Evolutionary conservation across 2,113 vertebrate genomes (phyloP).

Genomic region (Poeciliopsis prolifica): DNA sequence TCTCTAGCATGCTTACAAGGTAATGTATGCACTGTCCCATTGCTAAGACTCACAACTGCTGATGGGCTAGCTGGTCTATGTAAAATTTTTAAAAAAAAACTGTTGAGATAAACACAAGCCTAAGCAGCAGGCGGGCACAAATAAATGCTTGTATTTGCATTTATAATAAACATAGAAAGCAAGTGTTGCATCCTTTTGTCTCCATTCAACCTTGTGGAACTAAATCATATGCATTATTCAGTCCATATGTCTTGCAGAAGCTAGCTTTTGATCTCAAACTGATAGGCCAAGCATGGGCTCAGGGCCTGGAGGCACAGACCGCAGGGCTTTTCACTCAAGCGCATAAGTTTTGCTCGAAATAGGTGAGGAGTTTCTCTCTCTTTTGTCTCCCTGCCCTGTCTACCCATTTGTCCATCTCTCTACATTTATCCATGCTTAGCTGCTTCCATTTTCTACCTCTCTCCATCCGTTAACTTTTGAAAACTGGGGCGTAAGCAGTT

Average conservation of each 20-base stretch:
- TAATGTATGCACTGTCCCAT: conserved; percentile 51
- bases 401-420: conserved; percentile 63
- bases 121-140: conserved; percentile 4
- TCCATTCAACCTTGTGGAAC: conserved; percentile 64
- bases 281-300: conserved; percentile 77
- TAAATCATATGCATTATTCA: conserved; percentile 78
- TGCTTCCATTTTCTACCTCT: conserved; percentile 72
- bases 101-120: conserved; percentile 26
- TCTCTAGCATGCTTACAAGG: conserved; percentile 53
- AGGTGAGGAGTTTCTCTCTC: conserved; percentile 46
- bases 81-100: no score
- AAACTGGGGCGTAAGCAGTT: conserved; percentile 71
- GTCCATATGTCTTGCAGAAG: conserved; percentile 77
- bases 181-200: conserved; percentile 36
- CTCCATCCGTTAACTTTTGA: conserved; percentile 65
- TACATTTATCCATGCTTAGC: conserved; percentile 70
- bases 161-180: conserved; percentile 23
- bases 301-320: conserved; percentile 72
- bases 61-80: conserved; percentile 31
- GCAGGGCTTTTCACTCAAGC: conserved; percentile 67
- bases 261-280: conserved; percentile 77
- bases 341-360: conserved; percentile 54
- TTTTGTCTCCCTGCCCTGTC: conserved; percentile 26
- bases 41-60: conserved; percentile 52
- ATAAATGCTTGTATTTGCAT: conserved; percentile 3